Evolutionary conservation across 2,113 vertebrate species (phyloP), one percentile per base, ranked within the genome.

Genomic region (Elanus axillaris): DNA sequence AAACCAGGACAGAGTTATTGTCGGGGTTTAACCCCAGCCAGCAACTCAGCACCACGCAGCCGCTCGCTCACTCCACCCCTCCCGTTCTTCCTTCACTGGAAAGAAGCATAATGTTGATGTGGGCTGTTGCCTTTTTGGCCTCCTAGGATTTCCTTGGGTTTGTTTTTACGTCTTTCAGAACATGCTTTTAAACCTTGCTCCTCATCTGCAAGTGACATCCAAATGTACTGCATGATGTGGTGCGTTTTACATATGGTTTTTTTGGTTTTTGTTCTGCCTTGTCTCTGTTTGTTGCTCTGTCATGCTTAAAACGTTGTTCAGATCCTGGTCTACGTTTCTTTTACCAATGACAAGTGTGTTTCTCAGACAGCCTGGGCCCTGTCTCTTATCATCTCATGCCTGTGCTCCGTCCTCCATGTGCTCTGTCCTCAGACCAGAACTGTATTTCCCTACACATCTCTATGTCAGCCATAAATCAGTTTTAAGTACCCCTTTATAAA

Each of bases 171-270:
- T 42, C 10, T 71, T 56, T 52, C 10, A 23, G 27, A 71, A 47
- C 14, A 60, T 45, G 17, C n/a, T 90, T 76, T 26, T 56, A 71
- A 50, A 67, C 3, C 7, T 60, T 45, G 3, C 3, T 75, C 5
- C 71, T 56, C 10, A 13, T 38, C 67, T 75, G 14, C 22, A 62
- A 69, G 14, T 7, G 45, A 40, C 6, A 45, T 50, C 2, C 3
- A 50, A 45, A 56, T 64, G 78, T 83, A 18, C 19, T n/a, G 1
- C 38, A 21, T 13, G 12, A 31, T 23, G 13, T 21, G 9, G 9
- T 18, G 1, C 2, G 3, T 71, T 88, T 75, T 52, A 42, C 5
- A 1, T 32, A 17, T 15, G 5, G n/a, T n/a, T n/a, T n/a, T n/a
- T n/a, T n/a, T n/a, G n/a, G n/a, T n/a, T n/a, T n/a, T n/a, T n/a